Conservation (phyloP, 2,797 vertebrate species). For the Aselliscus stoliczkanus region DNA sequence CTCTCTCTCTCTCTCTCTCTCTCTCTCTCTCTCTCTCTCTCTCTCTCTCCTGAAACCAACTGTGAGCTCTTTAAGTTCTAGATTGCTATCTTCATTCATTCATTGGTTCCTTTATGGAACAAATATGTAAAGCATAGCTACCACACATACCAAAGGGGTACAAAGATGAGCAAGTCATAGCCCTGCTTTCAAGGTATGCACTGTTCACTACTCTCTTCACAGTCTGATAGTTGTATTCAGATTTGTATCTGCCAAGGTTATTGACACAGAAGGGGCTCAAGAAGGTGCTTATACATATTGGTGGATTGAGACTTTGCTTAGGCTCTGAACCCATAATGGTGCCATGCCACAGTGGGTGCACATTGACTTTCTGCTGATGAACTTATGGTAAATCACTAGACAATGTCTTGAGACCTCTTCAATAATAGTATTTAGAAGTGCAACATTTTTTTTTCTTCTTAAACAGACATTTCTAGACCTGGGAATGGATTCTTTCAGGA, state of each 20-base stretch:
- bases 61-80: background rate
- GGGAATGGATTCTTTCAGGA: background rate
- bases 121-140: background rate
- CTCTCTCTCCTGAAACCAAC: background rate
- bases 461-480: background rate
- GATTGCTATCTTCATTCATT: background rate
- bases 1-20: too few relatives aligned
- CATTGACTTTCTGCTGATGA: background rate
- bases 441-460: background rate
- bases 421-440: background rate
- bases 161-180: background rate
- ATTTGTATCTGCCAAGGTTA: background rate
- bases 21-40: too few relatives aligned
- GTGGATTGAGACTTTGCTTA: background rate
- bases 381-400: background rate
- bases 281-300: background rate
- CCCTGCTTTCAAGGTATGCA: background rate
- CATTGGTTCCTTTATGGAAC: background rate
- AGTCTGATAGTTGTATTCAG: background rate
- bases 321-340: background rate
- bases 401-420: background rate
- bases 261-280: background rate
- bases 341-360: background rate
- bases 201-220: background rate
- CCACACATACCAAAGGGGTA: accelerated